phyloP scores from a whole-genome alignment of 2,888 invertebrate species.

The Lasioglossum morio region DNA sequence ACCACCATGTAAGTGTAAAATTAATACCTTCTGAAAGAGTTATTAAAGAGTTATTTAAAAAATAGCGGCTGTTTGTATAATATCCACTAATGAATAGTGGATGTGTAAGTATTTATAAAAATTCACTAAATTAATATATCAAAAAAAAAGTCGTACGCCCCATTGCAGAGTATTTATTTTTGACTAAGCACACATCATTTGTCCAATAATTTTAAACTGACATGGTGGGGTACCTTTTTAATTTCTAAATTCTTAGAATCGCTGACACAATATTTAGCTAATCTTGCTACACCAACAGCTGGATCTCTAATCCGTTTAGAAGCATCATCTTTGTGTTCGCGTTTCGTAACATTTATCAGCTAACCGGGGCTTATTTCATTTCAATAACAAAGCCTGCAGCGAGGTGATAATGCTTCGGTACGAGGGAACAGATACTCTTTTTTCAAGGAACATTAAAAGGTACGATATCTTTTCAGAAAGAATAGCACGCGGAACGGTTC shows the following conservation, averaged over 20 bases:
- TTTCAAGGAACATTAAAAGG: not conserved
- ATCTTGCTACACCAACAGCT: not conserved
- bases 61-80: too few relatives aligned
- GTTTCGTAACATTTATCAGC: slow-evolving; percentile 1
- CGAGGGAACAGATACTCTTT: not conserved
- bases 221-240: too few relatives aligned
- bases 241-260: not conserved
- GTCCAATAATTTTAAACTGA: too few relatives aligned
- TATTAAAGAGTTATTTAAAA: too few relatives aligned
- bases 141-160: too few relatives aligned
- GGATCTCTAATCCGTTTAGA: not conserved
- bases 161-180: not conserved
- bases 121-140: too few relatives aligned
- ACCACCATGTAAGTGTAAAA: too few relatives aligned
- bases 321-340: not conserved
- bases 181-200: not conserved
- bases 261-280: not conserved
- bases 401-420: not conserved
- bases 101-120: too few relatives aligned
- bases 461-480: not conserved
- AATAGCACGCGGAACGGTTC: not conserved
- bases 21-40: too few relatives aligned
- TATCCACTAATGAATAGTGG: too few relatives aligned
- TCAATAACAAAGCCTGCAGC: not conserved
- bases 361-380: not conserved